Evolutionary conservation across 53 echinoderm and acorn worm species (phyloP).

Genomic region (Holothuria leucospilota): DNA sequence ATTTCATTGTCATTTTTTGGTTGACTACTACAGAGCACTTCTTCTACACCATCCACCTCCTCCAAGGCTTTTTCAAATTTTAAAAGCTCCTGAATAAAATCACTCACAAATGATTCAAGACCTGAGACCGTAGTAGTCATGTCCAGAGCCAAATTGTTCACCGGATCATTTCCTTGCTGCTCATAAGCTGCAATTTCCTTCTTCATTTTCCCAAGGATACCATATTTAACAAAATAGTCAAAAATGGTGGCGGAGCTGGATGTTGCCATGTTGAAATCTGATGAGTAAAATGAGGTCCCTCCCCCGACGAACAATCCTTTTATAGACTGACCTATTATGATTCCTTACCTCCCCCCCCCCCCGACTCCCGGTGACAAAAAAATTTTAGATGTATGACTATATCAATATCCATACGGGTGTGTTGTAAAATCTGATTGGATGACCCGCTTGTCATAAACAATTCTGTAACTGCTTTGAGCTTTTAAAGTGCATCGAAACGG

Average conservation of each 20-base stretch:
- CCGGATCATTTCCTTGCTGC: neutral
- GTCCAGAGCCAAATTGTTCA: neutral
- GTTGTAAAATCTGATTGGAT: conserved; percentile 4
- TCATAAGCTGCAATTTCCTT: neutral
- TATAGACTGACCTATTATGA: too few species aligned
- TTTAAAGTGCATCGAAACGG: too few species aligned
- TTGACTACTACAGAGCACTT: neutral
- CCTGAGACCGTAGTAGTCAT: neutral
- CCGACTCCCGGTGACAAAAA: too few species aligned
- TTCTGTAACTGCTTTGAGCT: too few species aligned
- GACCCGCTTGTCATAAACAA: conserved; percentile 59
- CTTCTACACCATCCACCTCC: neutral
- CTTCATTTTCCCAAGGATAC: neutral
- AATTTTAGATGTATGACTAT: neutral
- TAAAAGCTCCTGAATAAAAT: neutral
- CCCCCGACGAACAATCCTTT: too few species aligned
- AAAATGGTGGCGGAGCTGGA: too few species aligned
- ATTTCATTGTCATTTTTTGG: neutral
- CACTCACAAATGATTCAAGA: neutral
- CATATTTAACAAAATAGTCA: neutral
- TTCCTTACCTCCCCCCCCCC: too few species aligned
- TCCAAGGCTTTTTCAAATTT: neutral
- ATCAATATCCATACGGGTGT: conserved; percentile 27
- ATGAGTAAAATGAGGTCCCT: too few species aligned
- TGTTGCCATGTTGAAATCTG: too few species aligned